Evolutionary conservation across 1,140 invertebrate species (phyloP).

Genomic region (Gryon sp.): DNA sequence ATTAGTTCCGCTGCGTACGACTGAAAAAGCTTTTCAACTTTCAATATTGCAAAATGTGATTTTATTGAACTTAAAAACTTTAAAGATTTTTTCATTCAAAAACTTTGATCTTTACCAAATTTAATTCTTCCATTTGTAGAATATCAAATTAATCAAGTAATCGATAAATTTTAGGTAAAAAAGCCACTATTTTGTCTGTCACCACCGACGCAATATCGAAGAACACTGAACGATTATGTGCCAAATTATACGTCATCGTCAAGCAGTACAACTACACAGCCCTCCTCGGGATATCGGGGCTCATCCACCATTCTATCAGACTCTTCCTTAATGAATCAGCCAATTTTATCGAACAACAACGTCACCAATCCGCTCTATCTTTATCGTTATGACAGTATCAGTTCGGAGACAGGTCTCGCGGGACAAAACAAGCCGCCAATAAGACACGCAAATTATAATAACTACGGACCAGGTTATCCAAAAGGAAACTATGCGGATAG

Average conservation of each 20-base stretch:
- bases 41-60: no score
- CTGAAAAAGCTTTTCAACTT: no score
- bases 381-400: conserved; percentile 89
- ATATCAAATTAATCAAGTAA: no score
- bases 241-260: conserved; percentile 84
- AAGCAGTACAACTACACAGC: conserved; percentile 87
- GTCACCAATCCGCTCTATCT: conserved; percentile 86
- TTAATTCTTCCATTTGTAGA: no score
- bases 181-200: conserved; percentile 85
- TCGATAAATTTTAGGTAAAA: conserved; percentile 72
- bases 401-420: conserved; percentile 83
- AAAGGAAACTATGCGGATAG: conserved; percentile 82
- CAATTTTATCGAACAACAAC: conserved; percentile 79
- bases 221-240: conserved; percentile 78
- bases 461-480: conserved; percentile 81
- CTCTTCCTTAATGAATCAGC: conserved; percentile 84
- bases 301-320: conserved; percentile 90
- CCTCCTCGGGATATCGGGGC: conserved; percentile 90
- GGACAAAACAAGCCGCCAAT: conserved; percentile 78
- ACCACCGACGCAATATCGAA: conserved; percentile 80
- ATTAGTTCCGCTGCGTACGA: no score
- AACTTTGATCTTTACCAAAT: no score
- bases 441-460: conserved; percentile 68
- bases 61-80: no score
- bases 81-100: no score